These are phyloP conservation scores for Pyxicephalus adspersus DNA, from an alignment of 2,113 vertebrate genomes.

Conservation along the genomic window DNA sequence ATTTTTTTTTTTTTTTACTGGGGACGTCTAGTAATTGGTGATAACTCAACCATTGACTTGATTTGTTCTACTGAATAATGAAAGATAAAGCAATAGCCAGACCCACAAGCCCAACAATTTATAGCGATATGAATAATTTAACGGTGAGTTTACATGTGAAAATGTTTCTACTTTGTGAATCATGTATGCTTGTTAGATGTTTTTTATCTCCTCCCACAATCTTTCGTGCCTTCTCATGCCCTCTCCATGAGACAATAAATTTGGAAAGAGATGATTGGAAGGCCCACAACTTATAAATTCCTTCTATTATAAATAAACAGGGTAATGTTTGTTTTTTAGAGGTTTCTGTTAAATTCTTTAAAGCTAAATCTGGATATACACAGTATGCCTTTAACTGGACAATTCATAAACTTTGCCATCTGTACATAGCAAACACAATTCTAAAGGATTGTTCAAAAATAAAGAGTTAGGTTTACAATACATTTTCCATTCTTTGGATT, in stretches of 20 bases:
- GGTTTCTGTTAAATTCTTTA: no score
- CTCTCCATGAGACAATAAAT: conserved; percentile 15
- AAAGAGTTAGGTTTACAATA: no score
- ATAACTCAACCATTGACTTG: conserved; percentile 43
- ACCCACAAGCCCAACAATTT: conserved; percentile 31
- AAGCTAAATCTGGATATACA: no score
- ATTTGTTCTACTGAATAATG: conserved; percentile 46
- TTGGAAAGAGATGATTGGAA: no score
- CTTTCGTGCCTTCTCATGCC: background rate
- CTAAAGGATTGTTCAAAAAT: no score
- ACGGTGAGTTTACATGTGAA: conserved; percentile 28
- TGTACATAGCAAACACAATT: no score
- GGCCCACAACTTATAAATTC: no score
- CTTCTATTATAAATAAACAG: no score
- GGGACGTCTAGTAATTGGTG: conserved; percentile 31
- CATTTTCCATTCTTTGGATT: no score
- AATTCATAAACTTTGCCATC: no score
- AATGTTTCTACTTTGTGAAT: conserved; percentile 24
- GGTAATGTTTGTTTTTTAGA: no score
- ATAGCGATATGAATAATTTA: conserved; percentile 47
- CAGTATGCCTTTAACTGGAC: no score
- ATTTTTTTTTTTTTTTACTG: conserved; percentile 16
- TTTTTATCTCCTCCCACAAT: background rate
- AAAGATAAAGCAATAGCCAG: conserved; percentile 30
- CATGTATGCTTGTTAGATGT: background rate